Evolutionary conservation across 2,113 vertebrate species (phyloP).

Genomic region (Xenopus laevis): DNA sequence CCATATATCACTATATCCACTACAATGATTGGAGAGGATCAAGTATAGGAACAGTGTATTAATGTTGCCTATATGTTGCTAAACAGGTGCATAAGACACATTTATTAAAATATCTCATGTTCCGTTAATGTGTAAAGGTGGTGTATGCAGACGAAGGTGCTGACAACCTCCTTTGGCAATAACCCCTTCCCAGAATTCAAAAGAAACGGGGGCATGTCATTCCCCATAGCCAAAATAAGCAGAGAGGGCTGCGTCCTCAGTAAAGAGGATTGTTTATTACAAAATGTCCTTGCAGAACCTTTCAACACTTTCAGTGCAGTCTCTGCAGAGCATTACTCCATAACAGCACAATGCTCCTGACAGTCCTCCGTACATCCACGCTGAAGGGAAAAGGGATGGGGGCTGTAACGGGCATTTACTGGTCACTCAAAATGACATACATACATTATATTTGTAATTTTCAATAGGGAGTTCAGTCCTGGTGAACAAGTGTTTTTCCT

Average conservation of each 20-base stretch:
- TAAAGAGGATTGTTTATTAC: slow-evolving; percentile 40
- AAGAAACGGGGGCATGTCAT: not conserved
- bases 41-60: no score
- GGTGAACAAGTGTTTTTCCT: slow-evolving; percentile 24
- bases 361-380: slow-evolving; percentile 33
- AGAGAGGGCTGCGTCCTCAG: slow-evolving; percentile 25
- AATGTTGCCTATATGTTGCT: no score
- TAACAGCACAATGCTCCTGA: slow-evolving; percentile 29
- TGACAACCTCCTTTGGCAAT: not conserved
- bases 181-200: not conserved
- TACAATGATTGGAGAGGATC: no score
- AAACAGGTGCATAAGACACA: no score
- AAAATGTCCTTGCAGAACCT: slow-evolving; percentile 44
- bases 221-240: slow-evolving; percentile 25
- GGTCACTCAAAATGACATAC: slow-evolving; percentile 40
- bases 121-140: no score
- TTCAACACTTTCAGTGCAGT: slow-evolving; percentile 39
- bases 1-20: no score
- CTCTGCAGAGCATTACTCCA: slow-evolving; percentile 34
- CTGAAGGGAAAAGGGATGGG: slow-evolving; percentile 20
- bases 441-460: slow-evolving; percentile 42
- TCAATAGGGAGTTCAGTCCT: slow-evolving; percentile 35
- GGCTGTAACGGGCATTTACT: slow-evolving; percentile 21
- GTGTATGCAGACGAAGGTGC: no score
- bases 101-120: no score